Evolutionary conservation across 1,140 invertebrate species (phyloP).

Genomic region (Steinernema feltiae): DNA sequence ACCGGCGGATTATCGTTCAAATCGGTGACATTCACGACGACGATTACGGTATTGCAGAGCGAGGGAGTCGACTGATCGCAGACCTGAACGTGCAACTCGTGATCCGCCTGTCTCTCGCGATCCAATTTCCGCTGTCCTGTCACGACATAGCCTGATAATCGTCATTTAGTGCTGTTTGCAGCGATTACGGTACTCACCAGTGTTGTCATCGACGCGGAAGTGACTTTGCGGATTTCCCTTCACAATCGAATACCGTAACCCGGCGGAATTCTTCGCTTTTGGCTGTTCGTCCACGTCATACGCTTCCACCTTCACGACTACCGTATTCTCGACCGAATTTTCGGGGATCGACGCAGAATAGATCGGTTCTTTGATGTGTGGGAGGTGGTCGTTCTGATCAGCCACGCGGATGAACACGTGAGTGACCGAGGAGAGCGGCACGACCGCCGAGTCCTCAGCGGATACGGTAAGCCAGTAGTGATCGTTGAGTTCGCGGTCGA

Average conservation of each 20-base stretch:
- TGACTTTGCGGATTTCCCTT: slow-evolving; percentile 78
- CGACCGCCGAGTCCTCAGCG: slow-evolving; percentile 76
- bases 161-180: slow-evolving; percentile 24
- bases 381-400: slow-evolving; percentile 88
- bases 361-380: slow-evolving; percentile 75
- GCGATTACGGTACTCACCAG: slow-evolving; percentile 66
- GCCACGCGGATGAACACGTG: slow-evolving; percentile 76
- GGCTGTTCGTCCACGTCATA: slow-evolving; percentile 71
- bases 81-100: slow-evolving; percentile 71
- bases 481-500: slow-evolving; percentile 78
- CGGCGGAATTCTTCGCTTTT: slow-evolving; percentile 59
- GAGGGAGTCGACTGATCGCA: slow-evolving; percentile 61
- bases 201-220: slow-evolving; percentile 76
- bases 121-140: slow-evolving; percentile 75
- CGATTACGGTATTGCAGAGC: slow-evolving; percentile 77
- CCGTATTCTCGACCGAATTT: slow-evolving; percentile 71
- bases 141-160: slow-evolving; percentile 68
- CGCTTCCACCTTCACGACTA: slow-evolving; percentile 72
- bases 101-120: slow-evolving; percentile 74
- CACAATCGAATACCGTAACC: slow-evolving; percentile 68
- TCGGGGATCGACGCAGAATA: slow-evolving; percentile 77
- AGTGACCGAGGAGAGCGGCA: slow-evolving; percentile 69
- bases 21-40: slow-evolving; percentile 79
- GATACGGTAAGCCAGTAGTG: slow-evolving; percentile 89
- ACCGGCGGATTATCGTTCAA: slow-evolving; percentile 84